Base-by-base conservation (phyloP, 2,113 vertebrate species). In the Nothoprocta pentlandii region DNA sequence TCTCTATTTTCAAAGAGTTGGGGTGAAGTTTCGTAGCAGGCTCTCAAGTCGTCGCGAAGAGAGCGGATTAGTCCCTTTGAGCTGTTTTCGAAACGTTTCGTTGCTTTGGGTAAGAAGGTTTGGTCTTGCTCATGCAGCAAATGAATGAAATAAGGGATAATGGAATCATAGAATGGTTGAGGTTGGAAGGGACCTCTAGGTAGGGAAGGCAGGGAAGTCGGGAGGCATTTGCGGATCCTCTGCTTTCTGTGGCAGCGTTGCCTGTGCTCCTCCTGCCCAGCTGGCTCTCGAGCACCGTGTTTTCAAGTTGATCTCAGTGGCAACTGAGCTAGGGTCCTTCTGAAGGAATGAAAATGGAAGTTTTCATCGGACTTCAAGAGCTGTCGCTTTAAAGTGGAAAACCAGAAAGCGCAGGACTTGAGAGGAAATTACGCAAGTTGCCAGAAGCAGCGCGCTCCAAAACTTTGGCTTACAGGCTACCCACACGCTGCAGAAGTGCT, bases 381-480 rank as follows among this genome's bases (percentile, higher is more conserved):
- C 46, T 71, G 82, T 85, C 77, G 51, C 26, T 87, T 81, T 94
- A 85, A 32, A 19, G 58, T 47, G 66, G 73, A 54, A 95, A 85
- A 85, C 54, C 28, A 68, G 84, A 83, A 95, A 85, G 71, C 39
- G 56, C 59, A 36, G 69, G 75, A 11, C 54, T 91, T 74, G 54
- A 73, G 81, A 85, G 64, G 67, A 77, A 94, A 81, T 92, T 44
- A 23, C 10, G 10, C 9, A 89, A 93, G 61, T 80, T 53, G 76
- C 64, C 68, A 67, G 76, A 96, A 93, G 68, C n/a, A 75, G 51
- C 0, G 7, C 89, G 62, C 69, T 95, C 82, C 47, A 86, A 81
- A 88, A 86, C 80, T 84, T 94, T 44, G 47, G 53, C 61, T 97
- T 67, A 79, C 79, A 68, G 83, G 63, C 79, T 69, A 64, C 95